These are phyloP conservation scores for Myiagra hebetior DNA, from an alignment of 2,113 vertebrate genomes.

Conservation along the genomic window DNA sequence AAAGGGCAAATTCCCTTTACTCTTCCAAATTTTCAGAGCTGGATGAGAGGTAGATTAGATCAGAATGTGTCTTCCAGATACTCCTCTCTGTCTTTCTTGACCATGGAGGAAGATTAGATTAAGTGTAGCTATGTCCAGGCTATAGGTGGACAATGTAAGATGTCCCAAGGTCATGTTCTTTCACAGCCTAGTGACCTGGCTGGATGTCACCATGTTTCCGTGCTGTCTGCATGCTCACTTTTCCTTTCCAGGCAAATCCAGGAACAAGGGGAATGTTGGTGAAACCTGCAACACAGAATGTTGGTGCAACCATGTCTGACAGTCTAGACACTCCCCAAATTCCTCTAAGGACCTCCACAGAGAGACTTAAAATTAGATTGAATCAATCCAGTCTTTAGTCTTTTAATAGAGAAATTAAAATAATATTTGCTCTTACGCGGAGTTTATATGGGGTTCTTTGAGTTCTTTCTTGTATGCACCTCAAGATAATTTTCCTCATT, in stretches of 20 bases:
- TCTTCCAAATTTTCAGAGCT: neutral
- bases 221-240: neutral
- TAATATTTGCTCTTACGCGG: neutral
- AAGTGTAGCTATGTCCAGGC: neutral
- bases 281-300: neutral
- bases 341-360: neutral
- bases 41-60: neutral
- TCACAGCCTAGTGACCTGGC: neutral
- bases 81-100: neutral
- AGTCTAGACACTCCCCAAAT: neutral
- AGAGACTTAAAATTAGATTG: neutral
- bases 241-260: neutral
- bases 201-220: neutral
- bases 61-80: neutral
- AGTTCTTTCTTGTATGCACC: neutral
- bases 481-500: neutral
- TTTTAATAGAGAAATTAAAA: neutral
- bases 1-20: neutral
- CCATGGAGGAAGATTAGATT: neutral
- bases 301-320: neutral
- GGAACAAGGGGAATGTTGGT: neutral
- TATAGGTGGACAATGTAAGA: neutral
- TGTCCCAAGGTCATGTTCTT: neutral
- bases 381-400: neutral
- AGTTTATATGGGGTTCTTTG: neutral